Conservation (phyloP, 2,888 invertebrate species). For the Nomada flava region DNA sequence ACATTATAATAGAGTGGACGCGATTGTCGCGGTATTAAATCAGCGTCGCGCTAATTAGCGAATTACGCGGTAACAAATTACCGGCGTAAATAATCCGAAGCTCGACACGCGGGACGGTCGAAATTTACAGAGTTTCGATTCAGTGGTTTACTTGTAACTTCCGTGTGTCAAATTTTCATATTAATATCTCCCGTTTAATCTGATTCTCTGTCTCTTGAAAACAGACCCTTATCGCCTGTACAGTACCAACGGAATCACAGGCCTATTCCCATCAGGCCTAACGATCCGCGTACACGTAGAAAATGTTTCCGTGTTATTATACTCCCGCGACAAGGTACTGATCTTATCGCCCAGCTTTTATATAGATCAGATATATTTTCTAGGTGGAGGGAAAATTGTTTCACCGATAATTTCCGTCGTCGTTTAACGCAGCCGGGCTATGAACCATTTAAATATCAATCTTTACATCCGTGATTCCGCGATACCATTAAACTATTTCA, state of each 20-base stretch:
- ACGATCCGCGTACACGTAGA: constrained; percentile 2
- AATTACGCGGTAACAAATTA: constrained; percentile 29
- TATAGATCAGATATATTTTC: neutral
- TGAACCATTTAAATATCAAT: neutral
- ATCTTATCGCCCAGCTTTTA: neutral
- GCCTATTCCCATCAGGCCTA: neutral
- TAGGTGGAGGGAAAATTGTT: constrained; percentile 29
- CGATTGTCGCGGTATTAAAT: constrained; percentile 27
- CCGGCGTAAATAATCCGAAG: constrained; percentile 5
- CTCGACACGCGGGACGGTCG: neutral
- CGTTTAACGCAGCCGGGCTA: neutral
- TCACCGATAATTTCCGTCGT: neutral
- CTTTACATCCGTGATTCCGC: neutral
- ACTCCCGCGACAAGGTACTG: constrained; percentile 1
- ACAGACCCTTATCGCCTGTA: too few relatives aligned
- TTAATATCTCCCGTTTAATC: constrained; percentile 9
- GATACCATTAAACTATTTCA: neutral
- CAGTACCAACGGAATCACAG: constrained; percentile 5
- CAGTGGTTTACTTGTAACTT: neutral
- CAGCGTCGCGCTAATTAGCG: constrained; percentile 19
- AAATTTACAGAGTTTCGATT: neutral
- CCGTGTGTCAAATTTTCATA: constrained; percentile 11
- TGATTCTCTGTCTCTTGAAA: constrained; percentile 4
- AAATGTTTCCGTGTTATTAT: constrained; percentile 9
- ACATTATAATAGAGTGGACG: neutral